A percentile compares a stretch with the other conserved stretches of the same genome.
Conservation (phyloP, 2,888 invertebrate genomes). For the Chymomyza amoena region DNA sequence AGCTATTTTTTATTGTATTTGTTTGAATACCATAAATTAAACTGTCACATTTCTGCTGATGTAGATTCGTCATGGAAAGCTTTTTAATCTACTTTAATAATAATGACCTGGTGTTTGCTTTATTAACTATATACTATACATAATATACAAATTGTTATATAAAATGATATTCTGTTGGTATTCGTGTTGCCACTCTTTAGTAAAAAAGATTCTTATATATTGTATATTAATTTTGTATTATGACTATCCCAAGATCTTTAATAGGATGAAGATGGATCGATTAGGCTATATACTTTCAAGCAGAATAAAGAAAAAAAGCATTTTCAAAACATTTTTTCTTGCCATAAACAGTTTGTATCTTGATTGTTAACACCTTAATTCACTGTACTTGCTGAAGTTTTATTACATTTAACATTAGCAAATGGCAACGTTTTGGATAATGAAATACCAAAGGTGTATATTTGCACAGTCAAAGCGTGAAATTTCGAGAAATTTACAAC, state of each 20-base stretch:
- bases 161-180: no score
- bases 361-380: neutral
- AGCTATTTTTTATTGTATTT: neutral
- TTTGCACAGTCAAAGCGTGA: conserved; percentile 52
- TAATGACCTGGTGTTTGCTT: neutral
- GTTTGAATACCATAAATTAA: neutral
- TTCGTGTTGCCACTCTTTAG: no score
- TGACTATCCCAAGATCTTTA: no score
- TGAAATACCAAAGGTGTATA: neutral
- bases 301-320: no score
- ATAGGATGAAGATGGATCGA: no score
- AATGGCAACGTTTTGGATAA: neutral
- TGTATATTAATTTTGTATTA: no score
- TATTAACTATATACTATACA: neutral
- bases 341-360: no score
- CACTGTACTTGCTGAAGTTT: neutral
- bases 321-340: no score
- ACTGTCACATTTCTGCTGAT: neutral
- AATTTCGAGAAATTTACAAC: conserved; percentile 75
- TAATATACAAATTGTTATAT: neutral
- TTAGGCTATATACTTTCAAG: no score
- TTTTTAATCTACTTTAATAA: neutral
- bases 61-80: neutral
- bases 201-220: no score
- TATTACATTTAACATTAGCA: neutral